Evolutionary conservation across 2,113 vertebrate species (phyloP).

Genomic region (Megaleporinus macrocephalus): DNA sequence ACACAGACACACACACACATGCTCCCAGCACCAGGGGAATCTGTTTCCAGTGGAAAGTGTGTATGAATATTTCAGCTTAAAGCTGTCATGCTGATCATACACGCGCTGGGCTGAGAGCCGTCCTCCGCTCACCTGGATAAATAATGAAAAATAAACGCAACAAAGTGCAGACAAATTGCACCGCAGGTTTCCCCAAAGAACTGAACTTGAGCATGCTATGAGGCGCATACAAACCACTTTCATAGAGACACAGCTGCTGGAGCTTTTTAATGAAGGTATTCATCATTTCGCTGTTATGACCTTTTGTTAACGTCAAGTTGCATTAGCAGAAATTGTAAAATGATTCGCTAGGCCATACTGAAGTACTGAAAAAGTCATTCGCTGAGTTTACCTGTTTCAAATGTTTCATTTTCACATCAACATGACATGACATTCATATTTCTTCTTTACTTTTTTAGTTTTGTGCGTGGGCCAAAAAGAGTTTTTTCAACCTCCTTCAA

Average conservation of each 20-base stretch:
- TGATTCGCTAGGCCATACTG: too few relatives aligned
- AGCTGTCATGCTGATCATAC: constrained; percentile 70
- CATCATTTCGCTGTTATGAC: background rate
- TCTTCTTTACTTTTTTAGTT: too few relatives aligned
- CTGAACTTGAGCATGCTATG: background rate
- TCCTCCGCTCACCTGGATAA: constrained; percentile 75
- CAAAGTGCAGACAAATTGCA: constrained; percentile 75
- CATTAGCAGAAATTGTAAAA: too few relatives aligned
- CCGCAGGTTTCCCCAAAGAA: constrained; percentile 45
- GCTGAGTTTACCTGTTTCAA: too few relatives aligned
- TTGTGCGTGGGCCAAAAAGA: too few relatives aligned
- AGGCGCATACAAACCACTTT: background rate
- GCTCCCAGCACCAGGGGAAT: constrained; percentile 54
- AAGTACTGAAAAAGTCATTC: too few relatives aligned
- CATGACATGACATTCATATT: too few relatives aligned
- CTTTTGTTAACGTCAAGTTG: background rate
- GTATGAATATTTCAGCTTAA: constrained; percentile 74
- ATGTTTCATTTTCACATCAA: too few relatives aligned
- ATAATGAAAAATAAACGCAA: constrained; percentile 74
- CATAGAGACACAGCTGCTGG: background rate
- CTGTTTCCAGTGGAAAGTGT: constrained; percentile 68
- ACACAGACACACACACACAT: constrained; percentile 22
- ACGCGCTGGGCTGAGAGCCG: constrained; percentile 67
- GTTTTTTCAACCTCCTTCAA: too few relatives aligned
- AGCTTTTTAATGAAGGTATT: background rate